Conservation (phyloP, 2,113 vertebrate species). For the Numenius arquata region DNA sequence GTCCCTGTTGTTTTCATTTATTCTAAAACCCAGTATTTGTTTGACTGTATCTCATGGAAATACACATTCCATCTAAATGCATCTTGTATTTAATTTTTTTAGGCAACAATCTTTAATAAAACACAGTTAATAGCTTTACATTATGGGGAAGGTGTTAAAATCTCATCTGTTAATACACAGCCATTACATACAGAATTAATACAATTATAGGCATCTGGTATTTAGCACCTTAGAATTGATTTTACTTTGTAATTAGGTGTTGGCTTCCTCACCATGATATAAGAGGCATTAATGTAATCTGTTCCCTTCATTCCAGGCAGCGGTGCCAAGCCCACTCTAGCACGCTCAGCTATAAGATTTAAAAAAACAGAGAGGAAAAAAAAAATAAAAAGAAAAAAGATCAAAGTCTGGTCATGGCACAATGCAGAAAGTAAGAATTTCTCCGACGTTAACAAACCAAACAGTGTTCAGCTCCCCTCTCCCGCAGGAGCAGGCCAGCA, state of each 20-base stretch:
- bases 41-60: slow-evolving; percentile 38
- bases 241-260: slow-evolving; percentile 65
- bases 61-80: slow-evolving; percentile 47
- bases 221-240: slow-evolving; percentile 68
- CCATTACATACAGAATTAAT: slow-evolving; percentile 55
- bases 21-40: slow-evolving; percentile 53
- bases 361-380: neutral
- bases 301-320: slow-evolving; percentile 93
- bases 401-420: slow-evolving; percentile 40
- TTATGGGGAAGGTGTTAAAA: slow-evolving; percentile 58
- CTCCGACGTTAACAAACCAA: slow-evolving; percentile 45
- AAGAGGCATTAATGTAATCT: slow-evolving; percentile 97
- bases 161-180: slow-evolving; percentile 44
- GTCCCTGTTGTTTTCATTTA: slow-evolving; percentile 59
- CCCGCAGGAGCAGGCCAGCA: slow-evolving; percentile 32
- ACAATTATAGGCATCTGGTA: slow-evolving; percentile 59
- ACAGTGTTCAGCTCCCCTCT: slow-evolving; percentile 27
- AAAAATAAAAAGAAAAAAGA: neutral
- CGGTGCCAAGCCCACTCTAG: slow-evolving; percentile 88
- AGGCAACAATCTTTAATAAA: slow-evolving; percentile 54
- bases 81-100: slow-evolving; percentile 57
- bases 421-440: slow-evolving; percentile 21
- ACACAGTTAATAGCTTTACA: slow-evolving; percentile 30
- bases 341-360: slow-evolving; percentile 83
- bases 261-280: slow-evolving; percentile 91